These are phyloP conservation scores for Nothoprocta pentlandii DNA, from an alignment of 2,113 vertebrate species.

Conservation along the genomic window DNA sequence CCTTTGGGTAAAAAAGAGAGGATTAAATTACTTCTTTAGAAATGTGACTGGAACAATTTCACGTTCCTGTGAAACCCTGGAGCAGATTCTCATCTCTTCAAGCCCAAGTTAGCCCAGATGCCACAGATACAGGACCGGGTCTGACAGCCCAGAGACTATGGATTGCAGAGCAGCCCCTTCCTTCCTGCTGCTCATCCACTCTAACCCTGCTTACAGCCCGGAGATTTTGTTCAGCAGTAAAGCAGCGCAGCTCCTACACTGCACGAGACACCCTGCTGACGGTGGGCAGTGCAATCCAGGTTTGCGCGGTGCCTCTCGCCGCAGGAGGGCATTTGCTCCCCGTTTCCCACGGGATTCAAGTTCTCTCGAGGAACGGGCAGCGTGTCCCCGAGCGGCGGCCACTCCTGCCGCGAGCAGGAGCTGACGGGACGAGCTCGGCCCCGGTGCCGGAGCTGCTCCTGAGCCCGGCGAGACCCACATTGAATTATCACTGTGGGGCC, in stretches of 20 bases:
- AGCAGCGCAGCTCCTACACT: rapidly evolving
- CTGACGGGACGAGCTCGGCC: too few relatives aligned
- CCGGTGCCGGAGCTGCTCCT: too few relatives aligned
- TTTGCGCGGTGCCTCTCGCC: neutral
- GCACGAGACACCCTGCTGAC: too few relatives aligned
- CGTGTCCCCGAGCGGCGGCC: neutral
- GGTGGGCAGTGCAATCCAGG: neutral
- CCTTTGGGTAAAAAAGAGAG: neutral
- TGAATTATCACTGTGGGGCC: neutral
- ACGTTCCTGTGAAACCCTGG: neutral
- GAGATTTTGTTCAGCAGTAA: neutral
- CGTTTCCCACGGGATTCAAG: neutral
- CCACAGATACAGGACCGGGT: neutral
- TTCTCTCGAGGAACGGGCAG: neutral
- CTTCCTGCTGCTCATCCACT: neutral
- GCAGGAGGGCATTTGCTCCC: neutral
- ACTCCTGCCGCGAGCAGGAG: too few relatives aligned
- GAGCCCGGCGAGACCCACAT: too few relatives aligned
- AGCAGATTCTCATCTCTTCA: neutral
- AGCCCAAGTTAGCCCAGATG: rapidly evolving
- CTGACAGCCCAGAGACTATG: neutral
- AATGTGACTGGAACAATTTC: neutral
- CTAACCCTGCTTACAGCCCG: neutral
- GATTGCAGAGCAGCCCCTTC: neutral
- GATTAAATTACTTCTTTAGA: neutral